phyloP scores from a whole-genome alignment of 2,888 invertebrate genomes.

The Himalopsyche anomala region DNA sequence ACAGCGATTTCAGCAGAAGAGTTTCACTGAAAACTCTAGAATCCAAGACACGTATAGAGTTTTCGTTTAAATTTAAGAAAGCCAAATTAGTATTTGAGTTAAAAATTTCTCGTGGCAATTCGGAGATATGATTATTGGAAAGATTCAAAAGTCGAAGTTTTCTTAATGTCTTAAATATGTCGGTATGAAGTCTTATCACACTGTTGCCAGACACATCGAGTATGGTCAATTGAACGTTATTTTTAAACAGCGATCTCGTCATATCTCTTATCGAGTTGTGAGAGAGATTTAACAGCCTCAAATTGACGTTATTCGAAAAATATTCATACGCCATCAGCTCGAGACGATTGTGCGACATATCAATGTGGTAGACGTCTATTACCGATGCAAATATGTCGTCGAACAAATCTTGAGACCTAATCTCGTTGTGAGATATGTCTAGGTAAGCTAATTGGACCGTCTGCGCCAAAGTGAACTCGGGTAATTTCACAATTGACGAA shows the following conservation, averaged over 20 bases:
- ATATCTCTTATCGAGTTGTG: conserved; percentile 27
- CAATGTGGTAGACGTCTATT: neutral
- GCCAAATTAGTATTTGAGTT: neutral
- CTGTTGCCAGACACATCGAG: conserved; percentile 47
- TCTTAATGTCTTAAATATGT: neutral
- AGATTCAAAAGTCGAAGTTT: conserved; percentile 6
- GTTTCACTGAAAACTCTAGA: neutral
- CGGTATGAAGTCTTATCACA: neutral
- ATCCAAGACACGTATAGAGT: neutral
- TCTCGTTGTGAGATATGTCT: neutral
- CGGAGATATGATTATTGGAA: neutral
- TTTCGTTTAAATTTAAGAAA: conserved; percentile 13
- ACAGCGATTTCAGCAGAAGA: neutral
- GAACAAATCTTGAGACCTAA: neutral
- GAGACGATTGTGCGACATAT: conserved; percentile 23
- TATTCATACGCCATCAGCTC: neutral
- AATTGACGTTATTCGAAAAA: neutral
- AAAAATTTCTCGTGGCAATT: neutral
- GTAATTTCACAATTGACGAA: conserved; percentile 1
- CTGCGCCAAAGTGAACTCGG: conserved; percentile 2
- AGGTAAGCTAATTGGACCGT: neutral
- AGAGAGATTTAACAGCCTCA: conserved; percentile 28
- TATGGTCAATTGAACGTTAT: conserved; percentile 2
- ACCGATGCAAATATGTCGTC: neutral
- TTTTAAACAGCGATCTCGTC: neutral